These are phyloP conservation scores for Criorhina ranunculi DNA, from an alignment of 2,888 invertebrate species.

Conservation along the genomic window DNA sequence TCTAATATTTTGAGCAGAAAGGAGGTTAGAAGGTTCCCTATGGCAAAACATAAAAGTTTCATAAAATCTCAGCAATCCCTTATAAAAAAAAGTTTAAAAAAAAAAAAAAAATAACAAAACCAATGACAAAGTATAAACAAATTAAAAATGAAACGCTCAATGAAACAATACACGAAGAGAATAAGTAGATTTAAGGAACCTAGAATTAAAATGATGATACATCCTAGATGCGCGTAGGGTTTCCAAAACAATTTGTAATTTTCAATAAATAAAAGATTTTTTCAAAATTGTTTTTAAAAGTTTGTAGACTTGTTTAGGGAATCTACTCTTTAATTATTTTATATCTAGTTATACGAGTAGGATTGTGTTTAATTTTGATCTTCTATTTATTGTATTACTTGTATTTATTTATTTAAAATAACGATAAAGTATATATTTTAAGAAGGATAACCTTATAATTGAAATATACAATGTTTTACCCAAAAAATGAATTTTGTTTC, in stretches of 20 bases:
- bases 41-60: too few relatives aligned
- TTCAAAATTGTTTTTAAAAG: neutral
- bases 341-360: slow-evolving; percentile 12
- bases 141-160: slow-evolving; percentile 19
- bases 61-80: slow-evolving; percentile 11
- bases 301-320: slow-evolving; percentile 56
- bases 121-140: neutral
- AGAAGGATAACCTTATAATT: slow-evolving; percentile 38
- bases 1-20: too few relatives aligned
- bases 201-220: slow-evolving; percentile 17
- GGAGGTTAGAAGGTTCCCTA: too few relatives aligned
- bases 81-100: neutral
- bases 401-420: slow-evolving; percentile 51
- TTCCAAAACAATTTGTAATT: slow-evolving; percentile 9
- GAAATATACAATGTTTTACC: slow-evolving; percentile 70
- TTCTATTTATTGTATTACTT: slow-evolving; percentile 1
- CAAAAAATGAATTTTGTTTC: slow-evolving; percentile 9
- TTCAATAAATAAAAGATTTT: neutral
- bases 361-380: slow-evolving; percentile 13
- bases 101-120: slow-evolving; percentile 1
- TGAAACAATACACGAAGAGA: slow-evolving; percentile 30
- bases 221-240: slow-evolving; percentile 32
- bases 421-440: slow-evolving; percentile 75
- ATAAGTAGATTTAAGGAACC: slow-evolving; percentile 23
- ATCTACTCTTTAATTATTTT: slow-evolving; percentile 41